phyloP scores from a whole-genome alignment of 2,797 vertebrate species.

The Spinus pinus region DNA sequence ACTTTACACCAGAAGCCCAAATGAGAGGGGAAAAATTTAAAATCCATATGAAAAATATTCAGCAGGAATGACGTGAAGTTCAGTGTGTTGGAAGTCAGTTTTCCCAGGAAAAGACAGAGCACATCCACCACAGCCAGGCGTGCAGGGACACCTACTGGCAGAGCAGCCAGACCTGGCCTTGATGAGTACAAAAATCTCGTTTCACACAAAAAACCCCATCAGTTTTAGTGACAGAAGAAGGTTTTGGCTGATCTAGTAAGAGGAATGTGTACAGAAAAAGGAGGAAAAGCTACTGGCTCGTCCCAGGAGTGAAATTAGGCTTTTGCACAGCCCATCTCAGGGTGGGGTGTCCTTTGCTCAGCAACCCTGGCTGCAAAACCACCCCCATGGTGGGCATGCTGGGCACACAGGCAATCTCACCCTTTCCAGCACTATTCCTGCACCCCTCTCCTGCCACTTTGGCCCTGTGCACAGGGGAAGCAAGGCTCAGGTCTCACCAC shows the following conservation, averaged over 20 bases:
- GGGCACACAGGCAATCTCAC: not conserved
- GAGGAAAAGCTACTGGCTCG: not conserved
- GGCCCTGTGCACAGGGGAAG: not conserved
- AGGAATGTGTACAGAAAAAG: not conserved
- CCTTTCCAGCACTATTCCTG: not conserved
- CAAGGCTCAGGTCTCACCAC: not conserved
- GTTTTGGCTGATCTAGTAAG: not conserved
- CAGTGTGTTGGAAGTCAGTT: not conserved
- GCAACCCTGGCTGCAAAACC: not conserved
- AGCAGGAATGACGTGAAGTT: not conserved
- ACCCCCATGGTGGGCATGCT: too few species aligned
- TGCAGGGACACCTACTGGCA: slow-evolving; percentile 54
- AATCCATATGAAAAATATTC: not conserved
- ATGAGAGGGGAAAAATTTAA: not conserved
- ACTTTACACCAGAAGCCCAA: slow-evolving; percentile 13
- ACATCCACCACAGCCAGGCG: not conserved
- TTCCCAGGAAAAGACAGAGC: not conserved
- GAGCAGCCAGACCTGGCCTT: not conserved
- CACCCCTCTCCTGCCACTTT: not conserved
- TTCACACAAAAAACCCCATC: not conserved
- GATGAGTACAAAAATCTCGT: not conserved
- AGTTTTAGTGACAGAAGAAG: not conserved
- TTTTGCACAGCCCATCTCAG: not conserved
- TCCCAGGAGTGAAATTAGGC: not conserved
- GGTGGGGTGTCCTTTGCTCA: not conserved